Percentiles rank a stretch among this genome's conserved stretches.
Evolutionary conservation across 2,797 vertebrate genomes (phyloP).

Genomic region (Hybognathus amarus): DNA sequence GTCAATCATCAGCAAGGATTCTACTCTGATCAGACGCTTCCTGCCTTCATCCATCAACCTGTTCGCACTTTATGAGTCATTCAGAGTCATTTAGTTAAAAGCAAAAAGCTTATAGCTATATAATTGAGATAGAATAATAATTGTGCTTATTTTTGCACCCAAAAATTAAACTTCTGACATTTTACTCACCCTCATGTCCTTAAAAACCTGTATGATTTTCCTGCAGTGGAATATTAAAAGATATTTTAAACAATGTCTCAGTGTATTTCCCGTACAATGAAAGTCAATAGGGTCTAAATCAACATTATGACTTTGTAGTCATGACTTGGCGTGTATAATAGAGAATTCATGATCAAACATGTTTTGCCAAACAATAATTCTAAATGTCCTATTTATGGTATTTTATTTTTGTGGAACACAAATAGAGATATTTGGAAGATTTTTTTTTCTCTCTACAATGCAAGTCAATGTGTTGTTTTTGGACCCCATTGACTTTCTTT

Average conservation of each 20-base stretch:
- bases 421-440: neutral
- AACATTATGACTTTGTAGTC: neutral
- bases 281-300: neutral
- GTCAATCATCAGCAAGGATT: slow-evolving; percentile 45
- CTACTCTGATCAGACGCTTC: slow-evolving; percentile 38
- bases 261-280: neutral
- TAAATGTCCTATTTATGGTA: too few species aligned
- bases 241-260: neutral
- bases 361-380: neutral
- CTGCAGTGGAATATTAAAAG: neutral
- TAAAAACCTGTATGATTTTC: neutral
- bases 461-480: neutral
- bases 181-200: neutral
- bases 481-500: neutral
- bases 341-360: neutral
- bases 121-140: neutral
- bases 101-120: neutral
- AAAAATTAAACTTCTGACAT: neutral
- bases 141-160: neutral
- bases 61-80: slow-evolving; percentile 48
- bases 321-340: neutral
- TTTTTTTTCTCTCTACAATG: neutral
- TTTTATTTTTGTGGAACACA: neutral
- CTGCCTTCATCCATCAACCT: slow-evolving; percentile 49
- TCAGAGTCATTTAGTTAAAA: slow-evolving; percentile 31